phyloP scores from a whole-genome alignment of 1,140 invertebrate genomes.

The Metopolophium dirhodum region DNA sequence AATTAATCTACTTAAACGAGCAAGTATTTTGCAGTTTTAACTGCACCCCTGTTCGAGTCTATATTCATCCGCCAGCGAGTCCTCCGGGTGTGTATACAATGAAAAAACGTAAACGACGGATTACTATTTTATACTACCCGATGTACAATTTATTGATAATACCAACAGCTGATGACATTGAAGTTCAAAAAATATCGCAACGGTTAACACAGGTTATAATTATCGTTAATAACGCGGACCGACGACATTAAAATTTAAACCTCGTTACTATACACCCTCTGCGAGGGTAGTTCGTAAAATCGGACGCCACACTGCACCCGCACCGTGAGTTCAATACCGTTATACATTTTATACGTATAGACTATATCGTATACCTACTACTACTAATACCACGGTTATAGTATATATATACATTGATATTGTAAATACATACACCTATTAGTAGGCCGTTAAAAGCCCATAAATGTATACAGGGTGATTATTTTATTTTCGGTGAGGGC shows the following conservation, averaged over 20 bases:
- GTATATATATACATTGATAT: neutral
- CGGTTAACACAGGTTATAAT: neutral
- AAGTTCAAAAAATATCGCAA: neutral
- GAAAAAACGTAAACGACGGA: no score
- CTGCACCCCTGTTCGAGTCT: neutral
- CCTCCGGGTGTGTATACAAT: no score
- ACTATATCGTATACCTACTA: neutral
- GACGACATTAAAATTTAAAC: neutral
- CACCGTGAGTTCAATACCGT: neutral
- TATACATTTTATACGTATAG: neutral
- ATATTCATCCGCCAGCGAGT: neutral
- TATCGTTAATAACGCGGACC: neutral
- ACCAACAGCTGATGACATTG: no score
- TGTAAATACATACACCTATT: neutral
- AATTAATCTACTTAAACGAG: neutral
- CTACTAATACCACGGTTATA: neutral
- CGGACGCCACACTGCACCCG: no score
- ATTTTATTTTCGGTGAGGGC: neutral
- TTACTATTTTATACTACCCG: no score
- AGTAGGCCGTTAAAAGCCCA: neutral
- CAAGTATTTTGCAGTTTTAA: neutral
- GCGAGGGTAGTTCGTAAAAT: neutral
- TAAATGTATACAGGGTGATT: neutral
- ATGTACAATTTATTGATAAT: no score
- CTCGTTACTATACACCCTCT: no score